phyloP scores from a whole-genome alignment of 2,797 vertebrate species.

The Falco concolor region DNA sequence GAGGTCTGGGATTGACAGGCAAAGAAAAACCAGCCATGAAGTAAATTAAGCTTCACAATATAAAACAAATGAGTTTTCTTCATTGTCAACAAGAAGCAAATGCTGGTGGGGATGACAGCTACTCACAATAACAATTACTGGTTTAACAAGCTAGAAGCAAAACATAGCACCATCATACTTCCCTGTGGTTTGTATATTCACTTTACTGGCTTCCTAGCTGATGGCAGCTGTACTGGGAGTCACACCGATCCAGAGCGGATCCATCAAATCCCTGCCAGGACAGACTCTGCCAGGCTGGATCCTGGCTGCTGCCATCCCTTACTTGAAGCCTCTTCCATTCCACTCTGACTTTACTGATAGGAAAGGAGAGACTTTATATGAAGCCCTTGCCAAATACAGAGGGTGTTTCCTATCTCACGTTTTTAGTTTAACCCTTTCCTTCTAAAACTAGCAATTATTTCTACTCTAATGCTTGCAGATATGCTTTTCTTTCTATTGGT shows the following conservation, averaged over 20 bases:
- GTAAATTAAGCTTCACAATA: conserved; percentile 44
- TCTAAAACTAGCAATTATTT: neutral
- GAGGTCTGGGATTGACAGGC: conserved; percentile 10
- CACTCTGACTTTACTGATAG: neutral
- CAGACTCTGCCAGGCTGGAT: neutral
- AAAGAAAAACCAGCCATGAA: conserved; percentile 50
- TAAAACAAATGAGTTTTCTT: conserved; percentile 52
- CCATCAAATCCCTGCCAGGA: neutral
- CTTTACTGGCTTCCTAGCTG: neutral
- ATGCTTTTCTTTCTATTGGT: neutral
- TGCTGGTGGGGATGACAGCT: conserved; percentile 36
- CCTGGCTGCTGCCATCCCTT: neutral
- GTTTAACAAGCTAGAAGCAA: conserved; percentile 58
- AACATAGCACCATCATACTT: conserved; percentile 6
- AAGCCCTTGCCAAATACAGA: neutral
- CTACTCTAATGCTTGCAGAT: neutral
- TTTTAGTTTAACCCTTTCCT: neutral
- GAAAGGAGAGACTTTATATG: neutral
- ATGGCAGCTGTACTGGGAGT: neutral
- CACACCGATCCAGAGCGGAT: neutral
- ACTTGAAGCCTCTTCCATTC: neutral
- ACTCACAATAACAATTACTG: conserved; percentile 50
- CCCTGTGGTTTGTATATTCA: neutral
- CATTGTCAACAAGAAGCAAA: conserved; percentile 45
- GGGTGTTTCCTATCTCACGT: neutral